Percentiles rank a stretch among this genome's conserved stretches.
These are phyloP conservation scores for Centropus bengalensis DNA, from an alignment of 2,113 vertebrate genomes.

Conservation along the genomic window DNA sequence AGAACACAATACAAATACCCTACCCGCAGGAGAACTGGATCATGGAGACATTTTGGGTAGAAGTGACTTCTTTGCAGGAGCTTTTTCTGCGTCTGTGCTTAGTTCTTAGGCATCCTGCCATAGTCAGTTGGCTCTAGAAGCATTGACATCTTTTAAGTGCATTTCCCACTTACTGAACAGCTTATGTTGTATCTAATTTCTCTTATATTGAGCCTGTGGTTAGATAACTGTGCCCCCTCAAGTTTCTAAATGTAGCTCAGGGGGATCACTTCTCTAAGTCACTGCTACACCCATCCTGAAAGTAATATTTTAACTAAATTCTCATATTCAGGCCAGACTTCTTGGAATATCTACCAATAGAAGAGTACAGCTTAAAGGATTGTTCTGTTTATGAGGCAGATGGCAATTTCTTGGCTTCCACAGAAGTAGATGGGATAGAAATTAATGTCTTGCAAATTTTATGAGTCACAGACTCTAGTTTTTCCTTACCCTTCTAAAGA, in stretches of 20 bases:
- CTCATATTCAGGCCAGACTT: background rate
- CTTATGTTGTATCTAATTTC: background rate
- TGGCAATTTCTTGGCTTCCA: background rate
- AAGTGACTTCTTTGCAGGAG: background rate
- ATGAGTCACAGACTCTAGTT: background rate
- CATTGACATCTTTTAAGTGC: background rate
- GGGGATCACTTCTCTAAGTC: background rate
- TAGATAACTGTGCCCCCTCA: slow-evolving; percentile 6
- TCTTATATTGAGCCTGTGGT: background rate
- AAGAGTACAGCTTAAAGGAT: background rate
- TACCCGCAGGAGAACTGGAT: background rate
- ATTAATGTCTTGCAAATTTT: background rate
- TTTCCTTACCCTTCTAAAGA: background rate
- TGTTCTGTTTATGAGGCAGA: background rate
- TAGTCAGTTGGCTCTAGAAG: background rate
- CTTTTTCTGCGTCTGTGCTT: background rate
- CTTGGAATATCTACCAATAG: background rate
- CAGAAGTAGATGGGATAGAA: background rate
- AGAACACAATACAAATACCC: background rate
- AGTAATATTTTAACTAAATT: background rate
- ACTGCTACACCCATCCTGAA: background rate
- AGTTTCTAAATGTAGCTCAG: background rate
- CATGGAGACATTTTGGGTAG: background rate
- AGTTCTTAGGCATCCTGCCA: background rate
- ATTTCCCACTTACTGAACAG: background rate